Conservation (phyloP, 2,888 invertebrate genomes). For the Agrilus mali region DNA sequence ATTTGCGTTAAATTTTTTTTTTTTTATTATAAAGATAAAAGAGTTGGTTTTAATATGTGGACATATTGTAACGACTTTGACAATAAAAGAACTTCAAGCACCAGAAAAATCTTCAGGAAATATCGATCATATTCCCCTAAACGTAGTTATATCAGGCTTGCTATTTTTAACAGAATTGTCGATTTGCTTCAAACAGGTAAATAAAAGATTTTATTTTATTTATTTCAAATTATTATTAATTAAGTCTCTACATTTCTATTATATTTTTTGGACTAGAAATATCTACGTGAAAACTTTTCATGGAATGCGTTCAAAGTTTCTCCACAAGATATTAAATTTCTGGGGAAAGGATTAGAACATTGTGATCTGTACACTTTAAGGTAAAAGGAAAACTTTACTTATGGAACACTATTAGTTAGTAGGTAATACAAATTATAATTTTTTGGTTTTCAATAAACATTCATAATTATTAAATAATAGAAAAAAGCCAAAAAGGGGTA, state of each 20-base stretch:
- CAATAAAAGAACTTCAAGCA: conserved; percentile 20
- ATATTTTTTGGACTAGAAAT: conserved; percentile 6
- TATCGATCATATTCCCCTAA: conserved; percentile 23
- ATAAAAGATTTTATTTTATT: too few species aligned
- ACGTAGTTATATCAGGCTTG: conserved; percentile 22
- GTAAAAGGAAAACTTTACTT: too few species aligned
- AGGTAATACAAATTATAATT: too few species aligned
- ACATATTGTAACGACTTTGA: conserved; percentile 20
- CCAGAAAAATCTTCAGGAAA: conserved; percentile 12
- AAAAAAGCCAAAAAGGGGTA: too few species aligned
- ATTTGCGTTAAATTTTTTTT: too few species aligned
- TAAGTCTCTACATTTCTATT: too few species aligned
- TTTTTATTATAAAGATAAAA: conserved; percentile 20
- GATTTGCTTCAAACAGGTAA: conserved; percentile 28
- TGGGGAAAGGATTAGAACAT: conserved; percentile 25
- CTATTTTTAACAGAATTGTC: conserved; percentile 22
- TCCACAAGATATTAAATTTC: conserved; percentile 20
- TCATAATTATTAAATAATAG: too few species aligned
- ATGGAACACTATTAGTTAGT: too few species aligned
- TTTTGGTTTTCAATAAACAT: too few species aligned
- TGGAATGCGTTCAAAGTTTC: conserved; percentile 24
- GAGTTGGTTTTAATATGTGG: conserved; percentile 22
- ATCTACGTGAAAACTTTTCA: conserved; percentile 25
- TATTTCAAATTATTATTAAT: too few species aligned
- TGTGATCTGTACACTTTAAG: conserved; percentile 21